A percentile compares a stretch with the other conserved stretches of the same genome.
These are phyloP conservation scores for Notarius quadriscutis DNA, from an alignment of 2,113 vertebrate species.

Conservation along the genomic window DNA sequence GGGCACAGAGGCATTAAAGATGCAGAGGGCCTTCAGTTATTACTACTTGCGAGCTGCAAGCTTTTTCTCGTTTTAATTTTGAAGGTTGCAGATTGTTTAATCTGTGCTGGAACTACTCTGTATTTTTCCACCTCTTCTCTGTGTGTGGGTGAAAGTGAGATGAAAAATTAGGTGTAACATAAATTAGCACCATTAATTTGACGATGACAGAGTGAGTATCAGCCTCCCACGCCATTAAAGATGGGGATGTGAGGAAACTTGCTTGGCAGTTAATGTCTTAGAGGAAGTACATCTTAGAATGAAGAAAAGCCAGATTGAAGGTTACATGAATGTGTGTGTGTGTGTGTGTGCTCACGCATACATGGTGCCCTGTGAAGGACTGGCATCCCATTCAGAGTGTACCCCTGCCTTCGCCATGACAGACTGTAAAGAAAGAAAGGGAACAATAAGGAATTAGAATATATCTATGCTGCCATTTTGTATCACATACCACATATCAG, in stretches of 20 bases:
- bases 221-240: conserved; percentile 29
- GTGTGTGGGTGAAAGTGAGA: conserved; percentile 8
- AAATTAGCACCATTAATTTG: conserved; percentile 13
- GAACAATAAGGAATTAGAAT: background rate
- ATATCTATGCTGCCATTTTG: background rate
- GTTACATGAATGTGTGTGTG: background rate
- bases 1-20: conserved; percentile 25
- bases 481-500: background rate
- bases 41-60: background rate
- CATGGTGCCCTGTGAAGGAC: background rate
- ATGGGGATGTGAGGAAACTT: background rate
- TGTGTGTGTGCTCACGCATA: background rate
- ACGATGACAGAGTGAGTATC: background rate
- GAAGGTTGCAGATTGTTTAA: background rate
- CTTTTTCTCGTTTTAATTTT: conserved; percentile 5
- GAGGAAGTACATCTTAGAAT: background rate
- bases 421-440: background rate
- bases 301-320: background rate
- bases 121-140: conserved; percentile 6
- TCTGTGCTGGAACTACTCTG: background rate
- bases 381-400: background rate
- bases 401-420: background rate
- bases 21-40: conserved; percentile 28
- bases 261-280: background rate
- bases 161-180: background rate